Conservation (phyloP, 2,113 vertebrate species). For the Urocynchramus pylzowi region DNA sequence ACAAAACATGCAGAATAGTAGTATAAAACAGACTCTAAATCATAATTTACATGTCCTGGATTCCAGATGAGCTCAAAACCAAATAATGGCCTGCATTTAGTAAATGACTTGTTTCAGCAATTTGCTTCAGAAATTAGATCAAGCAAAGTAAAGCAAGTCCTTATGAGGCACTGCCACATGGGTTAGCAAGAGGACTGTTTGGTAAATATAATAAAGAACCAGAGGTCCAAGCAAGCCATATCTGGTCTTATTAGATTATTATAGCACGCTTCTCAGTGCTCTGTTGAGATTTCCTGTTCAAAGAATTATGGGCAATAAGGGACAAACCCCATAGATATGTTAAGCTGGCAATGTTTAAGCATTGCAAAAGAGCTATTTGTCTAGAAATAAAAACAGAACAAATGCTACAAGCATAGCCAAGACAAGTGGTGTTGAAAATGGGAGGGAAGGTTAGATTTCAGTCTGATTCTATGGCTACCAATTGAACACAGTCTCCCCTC, state of each 20-base stretch:
- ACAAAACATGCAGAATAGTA: conserved; percentile 12
- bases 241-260: not conserved
- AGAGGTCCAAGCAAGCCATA: not conserved
- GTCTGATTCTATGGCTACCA: not conserved
- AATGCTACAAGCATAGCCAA: not conserved
- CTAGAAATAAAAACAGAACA: not conserved
- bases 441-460: not conserved
- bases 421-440: not conserved
- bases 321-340: not conserved
- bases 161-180: not conserved
- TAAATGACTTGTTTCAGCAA: conserved; percentile 26
- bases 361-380: not conserved
- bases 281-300: not conserved
- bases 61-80: conserved; percentile 43
- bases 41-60: not conserved
- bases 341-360: not conserved
- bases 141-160: not conserved
- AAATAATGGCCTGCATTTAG: conserved; percentile 25
- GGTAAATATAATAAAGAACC: conserved; percentile 7
- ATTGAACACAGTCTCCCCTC: not conserved
- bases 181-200: not conserved
- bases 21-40: conserved; percentile 7
- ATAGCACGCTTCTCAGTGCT: not conserved
- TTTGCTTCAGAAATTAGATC: conserved; percentile 49
- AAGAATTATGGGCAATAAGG: not conserved